Conservation (phyloP, 1,140 invertebrate species). For the Aphelenchoides fujianensis region DNA sequence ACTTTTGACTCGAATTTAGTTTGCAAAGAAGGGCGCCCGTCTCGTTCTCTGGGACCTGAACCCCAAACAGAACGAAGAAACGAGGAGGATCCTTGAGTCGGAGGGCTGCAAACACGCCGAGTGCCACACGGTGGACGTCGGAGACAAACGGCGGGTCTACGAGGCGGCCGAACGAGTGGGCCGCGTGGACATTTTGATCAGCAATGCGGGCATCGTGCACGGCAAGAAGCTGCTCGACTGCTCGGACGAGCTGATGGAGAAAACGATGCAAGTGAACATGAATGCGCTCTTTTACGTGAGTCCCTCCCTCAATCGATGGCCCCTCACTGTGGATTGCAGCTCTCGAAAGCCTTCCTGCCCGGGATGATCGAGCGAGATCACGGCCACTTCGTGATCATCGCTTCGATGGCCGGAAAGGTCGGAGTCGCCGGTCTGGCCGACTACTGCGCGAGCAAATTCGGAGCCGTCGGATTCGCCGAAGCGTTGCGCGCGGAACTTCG, state of each 20-base stretch:
- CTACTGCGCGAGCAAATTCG: constrained; percentile 91
- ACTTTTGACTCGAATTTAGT: too few relatives aligned
- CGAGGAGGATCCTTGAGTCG: constrained; percentile 70
- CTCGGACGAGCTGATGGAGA: constrained; percentile 71
- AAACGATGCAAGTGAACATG: constrained; percentile 70
- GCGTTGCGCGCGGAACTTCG: constrained; percentile 75
- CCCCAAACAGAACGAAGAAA: constrained; percentile 75
- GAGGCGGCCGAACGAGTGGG: constrained; percentile 76
- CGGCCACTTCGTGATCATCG: constrained; percentile 90
- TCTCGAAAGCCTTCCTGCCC: constrained; percentile 73
- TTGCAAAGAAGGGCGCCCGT: constrained; percentile 73
- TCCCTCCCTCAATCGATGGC: constrained; percentile 7
- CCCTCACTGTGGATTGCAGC: too few relatives aligned
- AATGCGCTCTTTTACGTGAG: constrained; percentile 72
- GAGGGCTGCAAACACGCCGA: constrained; percentile 68
- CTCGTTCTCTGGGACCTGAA: constrained; percentile 90
- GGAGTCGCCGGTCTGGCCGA: constrained; percentile 81
- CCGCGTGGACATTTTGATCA: constrained; percentile 78
- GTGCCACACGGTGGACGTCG: constrained; percentile 72
- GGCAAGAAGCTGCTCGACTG: constrained; percentile 73
- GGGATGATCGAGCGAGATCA: constrained; percentile 75
- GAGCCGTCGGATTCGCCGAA: constrained; percentile 86
- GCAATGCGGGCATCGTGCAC: constrained; percentile 51
- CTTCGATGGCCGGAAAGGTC: constrained; percentile 82
- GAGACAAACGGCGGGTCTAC: constrained; percentile 74